These are phyloP conservation scores for Probosciger aterrimus DNA, from an alignment of 2,113 vertebrate genomes.

Conservation along the genomic window DNA sequence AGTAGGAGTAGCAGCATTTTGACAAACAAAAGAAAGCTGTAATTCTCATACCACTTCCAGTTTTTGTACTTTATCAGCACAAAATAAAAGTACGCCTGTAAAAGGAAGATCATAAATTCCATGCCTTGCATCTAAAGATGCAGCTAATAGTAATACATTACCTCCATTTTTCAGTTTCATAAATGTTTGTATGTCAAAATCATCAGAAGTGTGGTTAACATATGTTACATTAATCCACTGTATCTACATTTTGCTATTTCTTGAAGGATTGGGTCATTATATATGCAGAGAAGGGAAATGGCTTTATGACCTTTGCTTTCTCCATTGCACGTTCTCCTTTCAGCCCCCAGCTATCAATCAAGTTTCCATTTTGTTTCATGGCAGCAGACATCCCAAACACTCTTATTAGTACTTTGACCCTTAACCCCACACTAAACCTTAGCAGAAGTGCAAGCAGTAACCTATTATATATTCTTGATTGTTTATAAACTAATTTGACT, in stretches of 20 bases:
- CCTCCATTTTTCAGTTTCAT: conserved; percentile 78
- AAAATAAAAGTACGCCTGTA: neutral
- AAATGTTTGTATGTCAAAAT: conserved; percentile 81
- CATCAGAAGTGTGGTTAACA: conserved; percentile 80
- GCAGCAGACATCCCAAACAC: conserved; percentile 98
- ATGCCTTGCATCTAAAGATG: neutral
- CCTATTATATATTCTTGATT: conserved; percentile 73
- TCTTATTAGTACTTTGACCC: conserved; percentile 96
- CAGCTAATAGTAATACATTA: neutral
- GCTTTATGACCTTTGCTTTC: conserved; percentile 86
- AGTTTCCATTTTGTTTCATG: conserved; percentile 99
- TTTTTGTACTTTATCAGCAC: neutral
- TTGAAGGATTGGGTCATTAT: conserved; percentile 77
- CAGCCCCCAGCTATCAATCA: conserved; percentile 94
- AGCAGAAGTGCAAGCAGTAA: conserved; percentile 76
- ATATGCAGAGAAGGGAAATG: conserved; percentile 83
- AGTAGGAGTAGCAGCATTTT: neutral
- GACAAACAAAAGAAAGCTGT: neutral
- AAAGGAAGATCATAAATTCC: neutral
- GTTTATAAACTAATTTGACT: conserved; percentile 77
- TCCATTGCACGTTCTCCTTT: conserved; percentile 77
- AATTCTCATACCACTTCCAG: neutral
- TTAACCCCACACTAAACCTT: conserved; percentile 88
- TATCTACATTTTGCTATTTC: conserved; percentile 75
- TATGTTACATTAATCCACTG: conserved; percentile 89